A percentile compares a stretch with the other conserved stretches of the same genome.
Evolutionary conservation across 2,797 vertebrate species (phyloP).

Genomic region (Xiphorhynchus erythropygius): DNA sequence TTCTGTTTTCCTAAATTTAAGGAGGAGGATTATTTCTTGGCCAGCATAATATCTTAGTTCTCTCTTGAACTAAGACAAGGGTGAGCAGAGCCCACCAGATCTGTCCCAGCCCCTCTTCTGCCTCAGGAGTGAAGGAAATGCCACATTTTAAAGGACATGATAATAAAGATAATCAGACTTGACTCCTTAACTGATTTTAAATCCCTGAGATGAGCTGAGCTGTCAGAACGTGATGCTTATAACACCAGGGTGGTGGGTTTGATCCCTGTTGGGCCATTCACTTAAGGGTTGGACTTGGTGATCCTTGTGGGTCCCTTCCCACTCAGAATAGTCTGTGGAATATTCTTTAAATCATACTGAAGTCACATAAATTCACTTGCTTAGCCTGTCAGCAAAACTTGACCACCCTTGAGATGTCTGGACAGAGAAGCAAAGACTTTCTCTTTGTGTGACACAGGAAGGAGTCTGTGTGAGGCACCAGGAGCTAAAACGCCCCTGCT

Average conservation of each 20-base stretch:
- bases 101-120: neutral
- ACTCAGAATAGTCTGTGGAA: neutral
- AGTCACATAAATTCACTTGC: neutral
- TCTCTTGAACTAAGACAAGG: too few relatives aligned
- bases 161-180: neutral
- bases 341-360: neutral
- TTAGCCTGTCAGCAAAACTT: neutral
- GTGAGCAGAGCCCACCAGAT: neutral
- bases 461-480: neutral
- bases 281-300: too few relatives aligned
- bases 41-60: too few relatives aligned
- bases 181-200: neutral
- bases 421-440: neutral
- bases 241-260: neutral
- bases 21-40: too few relatives aligned
- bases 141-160: accelerated
- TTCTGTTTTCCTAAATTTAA: too few relatives aligned
- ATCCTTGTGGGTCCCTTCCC: neutral
- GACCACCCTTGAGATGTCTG: neutral
- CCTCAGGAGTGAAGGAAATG: neutral
- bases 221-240: neutral
- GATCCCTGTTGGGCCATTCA: neutral
- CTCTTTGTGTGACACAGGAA: too few relatives aligned
- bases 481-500: neutral
- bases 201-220: neutral